These are phyloP conservation scores for Kuschelorhynchus macadamiae DNA, from an alignment of 2,888 invertebrate species.

Conservation along the genomic window DNA sequence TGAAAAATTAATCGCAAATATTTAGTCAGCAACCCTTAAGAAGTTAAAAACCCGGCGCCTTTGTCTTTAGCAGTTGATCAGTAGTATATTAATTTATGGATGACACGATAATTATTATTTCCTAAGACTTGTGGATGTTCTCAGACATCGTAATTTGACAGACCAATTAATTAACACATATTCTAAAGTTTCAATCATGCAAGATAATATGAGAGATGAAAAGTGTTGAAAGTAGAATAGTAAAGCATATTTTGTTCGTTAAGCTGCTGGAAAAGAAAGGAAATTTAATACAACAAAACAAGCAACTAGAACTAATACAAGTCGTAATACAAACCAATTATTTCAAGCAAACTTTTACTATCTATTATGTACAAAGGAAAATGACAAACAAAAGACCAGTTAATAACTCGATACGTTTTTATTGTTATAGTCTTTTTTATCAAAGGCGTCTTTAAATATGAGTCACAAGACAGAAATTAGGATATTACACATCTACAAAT, in stretches of 20 bases:
- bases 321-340: constrained; percentile 18
- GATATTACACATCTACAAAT: constrained; percentile 12
- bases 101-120: too few species aligned
- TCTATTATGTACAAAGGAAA: constrained; percentile 23
- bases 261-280: background rate
- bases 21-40: too few species aligned
- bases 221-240: constrained; percentile 1
- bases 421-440: constrained; percentile 29
- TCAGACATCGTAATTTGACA: too few species aligned
- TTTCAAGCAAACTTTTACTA: constrained; percentile 11
- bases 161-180: too few species aligned
- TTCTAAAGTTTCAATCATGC: too few species aligned
- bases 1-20: too few species aligned
- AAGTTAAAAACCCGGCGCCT: too few species aligned
- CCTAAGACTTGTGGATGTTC: too few species aligned
- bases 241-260: constrained; percentile 22
- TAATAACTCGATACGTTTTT: constrained; percentile 30
- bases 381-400: constrained; percentile 26
- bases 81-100: too few species aligned
- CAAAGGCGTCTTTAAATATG: constrained; percentile 18
- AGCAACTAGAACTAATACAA: constrained; percentile 7
- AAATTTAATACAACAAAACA: constrained; percentile 16
- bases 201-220: too few species aligned
- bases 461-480: constrained; percentile 33
- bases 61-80: too few species aligned